Evolutionary conservation across 2,888 invertebrate species (phyloP).

Genomic region (Brachypalpus laphriformis): DNA sequence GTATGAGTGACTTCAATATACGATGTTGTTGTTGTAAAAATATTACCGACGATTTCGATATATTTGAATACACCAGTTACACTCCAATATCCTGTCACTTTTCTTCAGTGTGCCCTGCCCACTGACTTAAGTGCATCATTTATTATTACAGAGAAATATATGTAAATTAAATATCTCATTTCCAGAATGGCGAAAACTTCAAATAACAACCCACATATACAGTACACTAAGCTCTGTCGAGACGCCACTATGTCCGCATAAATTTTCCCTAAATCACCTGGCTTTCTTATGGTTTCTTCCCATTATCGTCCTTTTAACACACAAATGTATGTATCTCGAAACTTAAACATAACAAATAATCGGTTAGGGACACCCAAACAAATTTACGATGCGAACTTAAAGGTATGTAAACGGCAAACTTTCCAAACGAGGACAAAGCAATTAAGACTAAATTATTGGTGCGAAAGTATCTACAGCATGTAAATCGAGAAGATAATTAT

Average conservation of each 20-base stretch:
- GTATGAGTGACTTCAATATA: background rate
- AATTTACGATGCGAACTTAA: background rate
- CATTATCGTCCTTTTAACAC: conserved; percentile 16
- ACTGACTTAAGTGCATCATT: background rate
- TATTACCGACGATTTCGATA: too few relatives aligned
- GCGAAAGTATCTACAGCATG: background rate
- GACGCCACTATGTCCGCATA: conserved; percentile 12
- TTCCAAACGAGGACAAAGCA: background rate
- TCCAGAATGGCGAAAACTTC: background rate
- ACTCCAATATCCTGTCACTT: background rate
- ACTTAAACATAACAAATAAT: conserved; percentile 30
- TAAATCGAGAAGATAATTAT: conserved; percentile 25
- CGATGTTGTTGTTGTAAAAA: background rate
- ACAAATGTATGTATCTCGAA: conserved; percentile 3
- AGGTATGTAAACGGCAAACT: background rate
- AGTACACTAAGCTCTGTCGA: background rate
- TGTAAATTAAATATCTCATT: background rate
- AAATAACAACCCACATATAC: background rate
- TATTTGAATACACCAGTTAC: background rate
- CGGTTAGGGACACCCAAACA: conserved; percentile 16
- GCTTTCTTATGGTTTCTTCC: background rate
- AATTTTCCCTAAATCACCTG: conserved; percentile 29
- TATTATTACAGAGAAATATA: conserved; percentile 6
- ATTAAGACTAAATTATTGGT: background rate
- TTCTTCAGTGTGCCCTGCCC: background rate